Conservation (phyloP, 2,888 invertebrate genomes). For the Agrochola macilenta region DNA sequence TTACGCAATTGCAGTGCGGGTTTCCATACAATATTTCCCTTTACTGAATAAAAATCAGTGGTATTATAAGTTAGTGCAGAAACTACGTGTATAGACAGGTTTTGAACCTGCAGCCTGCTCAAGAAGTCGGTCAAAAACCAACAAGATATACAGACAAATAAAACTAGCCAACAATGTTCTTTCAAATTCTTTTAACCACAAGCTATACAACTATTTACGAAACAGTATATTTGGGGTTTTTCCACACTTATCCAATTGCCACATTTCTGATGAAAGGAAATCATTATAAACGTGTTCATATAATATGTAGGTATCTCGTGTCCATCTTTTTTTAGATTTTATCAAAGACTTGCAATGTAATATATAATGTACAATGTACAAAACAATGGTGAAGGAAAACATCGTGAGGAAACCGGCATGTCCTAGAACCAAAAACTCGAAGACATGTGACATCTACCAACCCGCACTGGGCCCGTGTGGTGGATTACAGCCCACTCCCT, state of each 20-base stretch:
- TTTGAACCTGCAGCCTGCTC: too few relatives aligned
- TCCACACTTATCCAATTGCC: constrained; percentile 20
- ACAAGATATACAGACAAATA: not conserved
- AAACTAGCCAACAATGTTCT: not conserved
- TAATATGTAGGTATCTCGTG: not conserved
- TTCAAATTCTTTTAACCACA: not conserved
- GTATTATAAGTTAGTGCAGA: too few relatives aligned
- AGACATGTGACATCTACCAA: not conserved
- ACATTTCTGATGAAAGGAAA: constrained; percentile 19
- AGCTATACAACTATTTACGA: constrained; percentile 1
- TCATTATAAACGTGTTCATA: constrained; percentile 21
- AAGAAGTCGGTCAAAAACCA: not conserved
- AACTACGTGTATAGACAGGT: too few relatives aligned
- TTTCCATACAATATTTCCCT: too few relatives aligned
- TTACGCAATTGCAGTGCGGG: too few relatives aligned
- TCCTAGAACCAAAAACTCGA: not conserved
- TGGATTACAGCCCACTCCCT: not conserved
- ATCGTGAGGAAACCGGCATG: too few relatives aligned
- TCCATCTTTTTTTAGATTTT: constrained; percentile 8
- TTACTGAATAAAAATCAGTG: too few relatives aligned
- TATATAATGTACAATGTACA: too few relatives aligned
- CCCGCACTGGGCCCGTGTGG: not conserved
- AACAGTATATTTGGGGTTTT: constrained; percentile 32
- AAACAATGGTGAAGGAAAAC: too few relatives aligned
- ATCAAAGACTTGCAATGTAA: not conserved